Percentiles rank a stretch among this genome's conserved stretches.
These are phyloP conservation scores for Drosophila parabipectinata DNA, from an alignment of 1,140 invertebrate genomes.

Conservation along the genomic window DNA sequence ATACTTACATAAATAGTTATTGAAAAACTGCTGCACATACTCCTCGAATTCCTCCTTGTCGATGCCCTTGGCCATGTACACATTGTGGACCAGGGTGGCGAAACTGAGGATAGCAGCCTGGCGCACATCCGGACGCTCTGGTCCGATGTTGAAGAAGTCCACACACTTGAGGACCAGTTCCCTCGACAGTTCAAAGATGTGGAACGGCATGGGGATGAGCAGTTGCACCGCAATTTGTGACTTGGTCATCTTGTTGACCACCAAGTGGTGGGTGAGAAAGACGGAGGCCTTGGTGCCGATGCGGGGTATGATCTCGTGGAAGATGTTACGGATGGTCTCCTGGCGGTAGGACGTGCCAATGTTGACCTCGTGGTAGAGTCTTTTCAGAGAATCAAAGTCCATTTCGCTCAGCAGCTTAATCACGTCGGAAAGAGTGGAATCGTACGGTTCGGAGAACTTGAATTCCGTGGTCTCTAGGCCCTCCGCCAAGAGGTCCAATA, in stretches of 20 bases:
- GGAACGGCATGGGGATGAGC: conserved; percentile 86
- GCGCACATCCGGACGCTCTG: conserved; percentile 85
- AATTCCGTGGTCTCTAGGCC: conserved; percentile 84
- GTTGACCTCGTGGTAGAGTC: conserved; percentile 86
- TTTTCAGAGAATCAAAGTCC: conserved; percentile 85
- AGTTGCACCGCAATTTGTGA: conserved; percentile 86
- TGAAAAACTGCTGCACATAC: conserved; percentile 88
- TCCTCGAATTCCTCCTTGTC: conserved; percentile 88
- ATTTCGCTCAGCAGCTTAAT: conserved; percentile 85
- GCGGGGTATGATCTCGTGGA: conserved; percentile 89
- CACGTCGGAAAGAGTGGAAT: conserved; percentile 83
- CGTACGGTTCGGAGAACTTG: conserved; percentile 84
- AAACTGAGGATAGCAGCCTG: conserved; percentile 89
- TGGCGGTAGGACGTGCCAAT: conserved; percentile 87
- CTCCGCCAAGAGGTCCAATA: conserved; percentile 82
- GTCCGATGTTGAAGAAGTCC: conserved; percentile 85
- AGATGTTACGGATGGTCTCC: conserved; percentile 89
- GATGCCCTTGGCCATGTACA: conserved; percentile 85
- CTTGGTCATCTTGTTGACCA: conserved; percentile 86
- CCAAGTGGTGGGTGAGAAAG: conserved; percentile 87
- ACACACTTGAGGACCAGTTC: conserved; percentile 85
- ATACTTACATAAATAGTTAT: conserved; percentile 76
- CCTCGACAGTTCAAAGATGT: conserved; percentile 85
- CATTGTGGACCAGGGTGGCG: conserved; percentile 88
- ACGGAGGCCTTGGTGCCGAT: conserved; percentile 87